These are phyloP conservation scores for Arctopsyche grandis DNA, from an alignment of 1,140 invertebrate species.

Conservation along the genomic window DNA sequence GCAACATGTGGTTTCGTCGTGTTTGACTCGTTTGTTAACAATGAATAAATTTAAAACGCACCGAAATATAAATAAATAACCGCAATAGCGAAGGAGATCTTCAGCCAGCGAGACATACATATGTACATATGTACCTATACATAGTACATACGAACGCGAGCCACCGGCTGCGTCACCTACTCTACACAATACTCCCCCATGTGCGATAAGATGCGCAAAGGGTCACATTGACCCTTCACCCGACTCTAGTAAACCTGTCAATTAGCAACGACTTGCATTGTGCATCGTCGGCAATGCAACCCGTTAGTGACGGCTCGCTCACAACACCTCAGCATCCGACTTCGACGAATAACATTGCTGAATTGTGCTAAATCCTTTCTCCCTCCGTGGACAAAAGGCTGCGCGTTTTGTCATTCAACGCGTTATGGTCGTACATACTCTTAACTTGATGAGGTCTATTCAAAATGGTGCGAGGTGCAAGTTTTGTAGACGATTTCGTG, in stretches of 20 bases:
- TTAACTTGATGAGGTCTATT: too few relatives aligned
- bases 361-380: too few relatives aligned
- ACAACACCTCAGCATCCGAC: too few relatives aligned
- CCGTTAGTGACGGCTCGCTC: not conserved
- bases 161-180: not conserved
- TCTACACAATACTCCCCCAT: slow-evolving; percentile 47
- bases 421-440: too few relatives aligned
- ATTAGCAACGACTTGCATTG: slow-evolving; percentile 29
- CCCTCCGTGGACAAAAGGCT: too few relatives aligned
- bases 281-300: not conserved
- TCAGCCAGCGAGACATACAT: not conserved
- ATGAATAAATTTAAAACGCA: not conserved
- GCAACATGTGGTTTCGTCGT: slow-evolving; percentile 2
- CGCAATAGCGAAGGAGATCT: not conserved
- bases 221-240: slow-evolving; percentile 45
- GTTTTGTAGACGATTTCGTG: too few relatives aligned
- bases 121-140: not conserved
- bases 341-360: too few relatives aligned
- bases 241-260: slow-evolving; percentile 47
- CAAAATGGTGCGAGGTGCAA: too few relatives aligned
- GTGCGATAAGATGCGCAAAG: slow-evolving; percentile 38
- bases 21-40: not conserved
- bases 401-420: too few relatives aligned
- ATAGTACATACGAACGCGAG: not conserved
- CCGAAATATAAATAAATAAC: not conserved